phyloP scores from a whole-genome alignment of 1,140 invertebrate genomes.

The Achatina immaculata region DNA sequence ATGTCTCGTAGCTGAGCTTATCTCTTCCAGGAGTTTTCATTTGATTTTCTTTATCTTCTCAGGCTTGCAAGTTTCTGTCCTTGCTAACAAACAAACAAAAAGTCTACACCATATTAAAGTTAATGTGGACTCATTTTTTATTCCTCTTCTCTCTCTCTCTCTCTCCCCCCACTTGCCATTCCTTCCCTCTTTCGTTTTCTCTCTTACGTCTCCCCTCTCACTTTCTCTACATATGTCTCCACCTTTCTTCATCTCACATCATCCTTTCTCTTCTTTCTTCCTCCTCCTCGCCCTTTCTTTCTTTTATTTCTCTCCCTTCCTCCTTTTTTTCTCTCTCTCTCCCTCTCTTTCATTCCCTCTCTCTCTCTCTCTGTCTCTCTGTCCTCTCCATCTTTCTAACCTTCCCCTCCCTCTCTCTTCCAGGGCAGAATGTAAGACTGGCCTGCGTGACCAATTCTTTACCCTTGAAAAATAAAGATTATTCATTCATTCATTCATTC shows the following conservation, averaged over 20 bases:
- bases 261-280: background rate
- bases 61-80: too few relatives aligned
- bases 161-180: constrained; percentile 13
- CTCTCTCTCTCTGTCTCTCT: too few relatives aligned
- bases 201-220: background rate
- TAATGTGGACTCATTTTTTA: too few relatives aligned
- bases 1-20: too few relatives aligned
- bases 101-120: too few relatives aligned
- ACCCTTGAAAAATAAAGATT: too few relatives aligned
- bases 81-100: too few relatives aligned
- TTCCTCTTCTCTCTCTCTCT: constrained; percentile 31
- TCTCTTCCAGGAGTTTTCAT: too few relatives aligned
- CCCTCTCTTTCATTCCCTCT: background rate
- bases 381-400: background rate
- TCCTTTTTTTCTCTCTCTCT: background rate
- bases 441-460: too few relatives aligned
- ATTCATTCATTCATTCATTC: too few relatives aligned
- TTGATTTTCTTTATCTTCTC: too few relatives aligned
- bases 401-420: constrained; percentile 2
- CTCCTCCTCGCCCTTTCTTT: background rate
- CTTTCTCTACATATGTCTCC: background rate
- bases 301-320: background rate
- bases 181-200: constrained; percentile 23
- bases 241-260: background rate
- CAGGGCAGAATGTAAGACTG: too few relatives aligned